Percentiles rank a stretch among this genome's conserved stretches.
These are phyloP conservation scores for Drusus annulatus DNA, from an alignment of 1,140 invertebrate genomes.

Conservation along the genomic window DNA sequence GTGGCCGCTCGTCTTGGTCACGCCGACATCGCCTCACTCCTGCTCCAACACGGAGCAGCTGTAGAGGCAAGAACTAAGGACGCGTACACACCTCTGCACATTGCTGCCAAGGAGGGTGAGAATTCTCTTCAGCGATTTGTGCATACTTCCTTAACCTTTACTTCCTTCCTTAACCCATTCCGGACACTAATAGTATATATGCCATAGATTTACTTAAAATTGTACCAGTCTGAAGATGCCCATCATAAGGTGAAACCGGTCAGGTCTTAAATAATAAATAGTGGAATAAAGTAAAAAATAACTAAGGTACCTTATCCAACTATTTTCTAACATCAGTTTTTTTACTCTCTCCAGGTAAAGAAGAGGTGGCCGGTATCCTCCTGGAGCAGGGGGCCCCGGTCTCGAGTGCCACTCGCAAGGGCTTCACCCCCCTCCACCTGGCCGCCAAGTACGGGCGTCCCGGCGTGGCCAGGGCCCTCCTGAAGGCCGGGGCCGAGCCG, in stretches of 20 bases:
- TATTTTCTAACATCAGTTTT: too few species aligned
- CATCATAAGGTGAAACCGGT: too few species aligned
- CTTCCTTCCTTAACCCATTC: too few species aligned
- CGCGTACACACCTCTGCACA: constrained; percentile 96
- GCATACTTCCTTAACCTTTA: too few species aligned
- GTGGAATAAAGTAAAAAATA: too few species aligned
- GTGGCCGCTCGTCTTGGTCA: constrained; percentile 94
- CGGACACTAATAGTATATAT: too few species aligned
- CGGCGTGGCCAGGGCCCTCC: constrained; percentile 89
- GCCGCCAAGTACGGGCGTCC: constrained; percentile 98
- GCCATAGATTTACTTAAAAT: too few species aligned
- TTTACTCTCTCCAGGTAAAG: constrained; percentile 66
- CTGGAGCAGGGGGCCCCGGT: constrained; percentile 95
- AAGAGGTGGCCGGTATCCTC: constrained; percentile 88
- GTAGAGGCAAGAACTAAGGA: constrained; percentile 93
- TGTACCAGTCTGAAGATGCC: too few species aligned
- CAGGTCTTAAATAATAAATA: too few species aligned
- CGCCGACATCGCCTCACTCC: constrained; percentile 92
- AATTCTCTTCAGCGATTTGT: neutral
- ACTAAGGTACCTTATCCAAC: too few species aligned
- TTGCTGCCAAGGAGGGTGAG: constrained; percentile 95
- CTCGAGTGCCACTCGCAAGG: constrained; percentile 93
- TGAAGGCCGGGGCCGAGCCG: constrained; percentile 89
- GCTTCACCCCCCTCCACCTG: constrained; percentile 97
- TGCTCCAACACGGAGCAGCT: constrained; percentile 92